Evolutionary conservation across 2,888 invertebrate genomes (phyloP).

Genomic region (Rhogogaster chlorosoma): DNA sequence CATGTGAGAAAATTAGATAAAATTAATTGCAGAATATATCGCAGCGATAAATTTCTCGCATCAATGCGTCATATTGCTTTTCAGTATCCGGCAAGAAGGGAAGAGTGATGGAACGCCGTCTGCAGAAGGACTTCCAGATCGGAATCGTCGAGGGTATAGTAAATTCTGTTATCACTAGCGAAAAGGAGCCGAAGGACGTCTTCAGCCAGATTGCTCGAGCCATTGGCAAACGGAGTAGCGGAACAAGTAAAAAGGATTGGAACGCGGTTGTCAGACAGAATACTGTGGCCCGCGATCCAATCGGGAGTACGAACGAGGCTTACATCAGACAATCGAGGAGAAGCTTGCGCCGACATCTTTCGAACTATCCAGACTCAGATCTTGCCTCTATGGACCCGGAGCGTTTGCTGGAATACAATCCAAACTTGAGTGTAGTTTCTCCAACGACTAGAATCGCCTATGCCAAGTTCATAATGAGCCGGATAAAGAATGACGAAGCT

Average conservation of each 20-base stretch:
- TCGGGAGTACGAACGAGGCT: slow-evolving; percentile 87
- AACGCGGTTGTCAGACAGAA: slow-evolving; percentile 89
- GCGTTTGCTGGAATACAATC: slow-evolving; percentile 89
- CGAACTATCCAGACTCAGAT: slow-evolving; percentile 83
- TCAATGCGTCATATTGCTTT: slow-evolving; percentile 62
- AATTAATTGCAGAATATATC: neutral
- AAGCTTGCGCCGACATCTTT: slow-evolving; percentile 85
- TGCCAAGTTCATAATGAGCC: slow-evolving; percentile 91
- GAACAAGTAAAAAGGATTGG: slow-evolving; percentile 88
- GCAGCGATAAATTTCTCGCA: neutral
- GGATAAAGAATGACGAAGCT: slow-evolving; percentile 79
- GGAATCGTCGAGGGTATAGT: slow-evolving; percentile 92
- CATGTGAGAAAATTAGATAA: slow-evolving; percentile 78
- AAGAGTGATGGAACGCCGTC: slow-evolving; percentile 91
- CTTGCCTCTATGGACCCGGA: slow-evolving; percentile 86
- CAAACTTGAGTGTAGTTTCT: slow-evolving; percentile 86
- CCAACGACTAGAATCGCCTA: slow-evolving; percentile 91
- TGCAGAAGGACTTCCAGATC: slow-evolving; percentile 94
- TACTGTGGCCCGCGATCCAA: slow-evolving; percentile 86
- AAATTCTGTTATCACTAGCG: slow-evolving; percentile 85
- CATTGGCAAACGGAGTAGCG: slow-evolving; percentile 83
- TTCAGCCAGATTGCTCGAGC: slow-evolving; percentile 92
- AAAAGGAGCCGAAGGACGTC: slow-evolving; percentile 87
- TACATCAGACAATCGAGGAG: slow-evolving; percentile 84
- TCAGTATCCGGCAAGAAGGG: slow-evolving; percentile 91